phyloP scores from a whole-genome alignment of 2,888 invertebrate genomes.

The Apeira syringaria region DNA sequence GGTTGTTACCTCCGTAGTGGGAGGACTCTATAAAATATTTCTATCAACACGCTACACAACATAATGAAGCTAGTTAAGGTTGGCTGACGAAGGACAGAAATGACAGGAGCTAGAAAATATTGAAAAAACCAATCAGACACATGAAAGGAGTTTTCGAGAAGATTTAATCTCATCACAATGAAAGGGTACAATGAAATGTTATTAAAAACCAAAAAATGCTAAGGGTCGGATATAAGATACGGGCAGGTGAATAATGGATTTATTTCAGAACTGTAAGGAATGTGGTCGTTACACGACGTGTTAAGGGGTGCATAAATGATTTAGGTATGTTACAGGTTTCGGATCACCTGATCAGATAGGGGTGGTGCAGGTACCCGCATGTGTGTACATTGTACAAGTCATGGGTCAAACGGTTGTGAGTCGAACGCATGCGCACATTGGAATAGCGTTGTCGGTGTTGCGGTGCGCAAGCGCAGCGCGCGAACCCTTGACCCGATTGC shows the following conservation, averaged over 20 bases:
- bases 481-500: conserved; percentile 80
- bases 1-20: conserved; percentile 40
- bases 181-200: conserved; percentile 48
- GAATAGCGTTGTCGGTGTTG: conserved; percentile 28
- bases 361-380: conserved; percentile 67
- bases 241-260: conserved; percentile 72
- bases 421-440: conserved; percentile 23
- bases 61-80: not conserved
- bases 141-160: conserved; percentile 32
- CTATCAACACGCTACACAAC: conserved; percentile 26
- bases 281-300: conserved; percentile 53
- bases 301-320: conserved; percentile 65
- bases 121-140: conserved; percentile 13
- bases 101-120: conserved; percentile 25
- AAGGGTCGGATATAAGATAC: conserved; percentile 47
- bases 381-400: conserved; percentile 25
- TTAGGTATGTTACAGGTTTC: conserved; percentile 44
- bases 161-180: conserved; percentile 43
- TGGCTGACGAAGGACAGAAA: conserved; percentile 13
- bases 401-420: conserved; percentile 24
- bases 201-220: conserved; percentile 50
- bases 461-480: conserved; percentile 45
- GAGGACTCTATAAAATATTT: conserved; percentile 35
- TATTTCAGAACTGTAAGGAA: conserved; percentile 53
- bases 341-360: conserved; percentile 68